Conservation (phyloP, 1,140 invertebrate genomes). For the Nasonia vitripennis region DNA sequence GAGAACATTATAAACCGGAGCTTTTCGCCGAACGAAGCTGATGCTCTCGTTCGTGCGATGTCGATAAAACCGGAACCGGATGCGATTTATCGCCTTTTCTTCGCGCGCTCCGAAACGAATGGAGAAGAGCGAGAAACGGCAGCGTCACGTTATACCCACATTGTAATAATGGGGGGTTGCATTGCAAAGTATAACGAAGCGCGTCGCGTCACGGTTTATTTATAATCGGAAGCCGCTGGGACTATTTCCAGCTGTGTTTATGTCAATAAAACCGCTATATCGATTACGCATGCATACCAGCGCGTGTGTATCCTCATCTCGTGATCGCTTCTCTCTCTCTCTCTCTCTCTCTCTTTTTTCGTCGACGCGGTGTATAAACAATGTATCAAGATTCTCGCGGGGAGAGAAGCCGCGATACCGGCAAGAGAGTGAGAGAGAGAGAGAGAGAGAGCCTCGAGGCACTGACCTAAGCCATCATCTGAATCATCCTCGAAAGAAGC, state of each 20-base stretch:
- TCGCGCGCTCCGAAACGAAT: neutral
- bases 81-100: neutral
- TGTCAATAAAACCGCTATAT: neutral
- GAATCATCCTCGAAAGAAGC: slow-evolving; percentile 3
- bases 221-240: neutral
- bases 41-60: neutral
- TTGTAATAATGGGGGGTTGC: neutral
- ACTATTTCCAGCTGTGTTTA: neutral
- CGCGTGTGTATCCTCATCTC: neutral
- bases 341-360: neutral
- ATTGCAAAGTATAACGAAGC: neutral
- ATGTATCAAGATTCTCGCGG: neutral
- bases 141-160: neutral
- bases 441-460: neutral
- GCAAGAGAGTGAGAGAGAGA: neutral
- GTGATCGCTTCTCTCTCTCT: neutral
- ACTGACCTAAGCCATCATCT: neutral
- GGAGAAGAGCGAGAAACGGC: neutral
- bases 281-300: neutral
- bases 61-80: slow-evolving; percentile 1
- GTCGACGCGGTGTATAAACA: neutral
- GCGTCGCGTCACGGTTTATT: neutral
- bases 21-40: neutral
- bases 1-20: neutral
- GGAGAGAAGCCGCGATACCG: no score